A percentile compares a stretch with the other conserved stretches of the same genome.
Conservation (phyloP, 2,888 invertebrate species). For the Marronus borbonicus region DNA sequence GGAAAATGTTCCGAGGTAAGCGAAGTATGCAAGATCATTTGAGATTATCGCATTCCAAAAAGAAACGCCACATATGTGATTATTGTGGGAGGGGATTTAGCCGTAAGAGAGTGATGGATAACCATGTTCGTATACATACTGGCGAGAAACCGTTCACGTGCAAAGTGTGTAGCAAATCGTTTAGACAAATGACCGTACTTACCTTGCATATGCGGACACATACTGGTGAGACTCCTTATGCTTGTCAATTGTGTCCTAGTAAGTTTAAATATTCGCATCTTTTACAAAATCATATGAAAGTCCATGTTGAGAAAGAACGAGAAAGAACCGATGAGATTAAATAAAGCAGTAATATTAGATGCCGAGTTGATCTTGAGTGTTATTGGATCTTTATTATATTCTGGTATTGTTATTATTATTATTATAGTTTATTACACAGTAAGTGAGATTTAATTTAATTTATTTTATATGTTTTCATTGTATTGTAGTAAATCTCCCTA, state of each 20-base stretch:
- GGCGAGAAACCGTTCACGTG: slow-evolving; percentile 30
- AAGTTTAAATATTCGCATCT: slow-evolving; percentile 38
- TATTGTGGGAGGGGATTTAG: slow-evolving; percentile 21
- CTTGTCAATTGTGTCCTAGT: slow-evolving; percentile 19
- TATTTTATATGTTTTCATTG: too few species aligned
- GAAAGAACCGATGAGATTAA: background rate
- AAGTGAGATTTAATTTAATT: too few species aligned
- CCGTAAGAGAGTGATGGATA: background rate
- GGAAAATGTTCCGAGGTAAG: slow-evolving; percentile 1
- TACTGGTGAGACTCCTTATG: slow-evolving; percentile 26
- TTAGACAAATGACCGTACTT: slow-evolving; percentile 2
- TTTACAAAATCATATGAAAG: slow-evolving; percentile 32
- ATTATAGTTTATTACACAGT: too few species aligned
- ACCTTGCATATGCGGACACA: slow-evolving; percentile 31
- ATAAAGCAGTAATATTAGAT: too few species aligned
- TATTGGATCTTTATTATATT: too few species aligned
- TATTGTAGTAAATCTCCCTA: too few species aligned
- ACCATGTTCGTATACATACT: slow-evolving; percentile 24
- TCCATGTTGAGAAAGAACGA: background rate
- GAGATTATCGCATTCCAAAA: background rate
- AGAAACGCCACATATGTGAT: slow-evolving; percentile 4
- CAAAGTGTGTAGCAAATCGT: slow-evolving; percentile 22
- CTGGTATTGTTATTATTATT: too few species aligned
- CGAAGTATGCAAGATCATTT: background rate
- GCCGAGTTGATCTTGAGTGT: too few species aligned